These are phyloP conservation scores for Liasis olivaceus DNA, from an alignment of 2,797 vertebrate genomes.

Conservation along the genomic window DNA sequence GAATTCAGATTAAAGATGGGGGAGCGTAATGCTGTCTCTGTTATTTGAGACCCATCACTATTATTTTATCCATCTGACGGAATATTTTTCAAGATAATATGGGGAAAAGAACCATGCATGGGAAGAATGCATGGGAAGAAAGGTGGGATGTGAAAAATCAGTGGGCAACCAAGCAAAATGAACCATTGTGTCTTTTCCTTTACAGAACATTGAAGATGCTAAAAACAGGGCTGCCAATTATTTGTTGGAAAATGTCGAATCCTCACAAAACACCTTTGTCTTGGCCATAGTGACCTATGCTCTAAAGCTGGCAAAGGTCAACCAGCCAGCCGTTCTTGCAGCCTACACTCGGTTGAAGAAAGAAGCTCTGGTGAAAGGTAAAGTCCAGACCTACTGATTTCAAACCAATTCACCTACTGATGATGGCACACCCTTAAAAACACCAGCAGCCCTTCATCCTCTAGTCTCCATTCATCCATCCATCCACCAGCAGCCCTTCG, in stretches of 20 bases:
- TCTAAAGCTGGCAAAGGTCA: slow-evolving; percentile 76
- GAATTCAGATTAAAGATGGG: background rate
- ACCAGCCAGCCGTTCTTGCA: background rate
- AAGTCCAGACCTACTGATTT: background rate
- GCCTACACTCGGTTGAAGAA: slow-evolving; percentile 73
- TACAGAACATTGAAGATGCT: slow-evolving; percentile 76
- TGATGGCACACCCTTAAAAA: background rate
- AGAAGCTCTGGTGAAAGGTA: slow-evolving; percentile 79
- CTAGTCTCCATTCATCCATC: too few relatives aligned
- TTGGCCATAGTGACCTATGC: slow-evolving; percentile 83
- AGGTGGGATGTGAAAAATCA: too few relatives aligned
- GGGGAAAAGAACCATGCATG: background rate
- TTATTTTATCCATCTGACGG: too few relatives aligned
- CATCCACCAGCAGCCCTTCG: background rate
- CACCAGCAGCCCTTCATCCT: background rate
- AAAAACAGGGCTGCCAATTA: slow-evolving; percentile 75
- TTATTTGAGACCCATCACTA: too few relatives aligned
- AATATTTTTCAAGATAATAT: background rate
- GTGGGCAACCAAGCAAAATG: background rate
- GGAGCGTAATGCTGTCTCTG: background rate
- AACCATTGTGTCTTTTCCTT: slow-evolving; percentile 29
- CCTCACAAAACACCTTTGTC: slow-evolving; percentile 81
- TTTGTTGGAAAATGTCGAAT: slow-evolving; percentile 69
- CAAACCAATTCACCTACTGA: background rate
- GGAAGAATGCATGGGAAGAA: background rate